Conservation (phyloP, 2,113 vertebrate genomes). For the Jaculus jaculus region DNA sequence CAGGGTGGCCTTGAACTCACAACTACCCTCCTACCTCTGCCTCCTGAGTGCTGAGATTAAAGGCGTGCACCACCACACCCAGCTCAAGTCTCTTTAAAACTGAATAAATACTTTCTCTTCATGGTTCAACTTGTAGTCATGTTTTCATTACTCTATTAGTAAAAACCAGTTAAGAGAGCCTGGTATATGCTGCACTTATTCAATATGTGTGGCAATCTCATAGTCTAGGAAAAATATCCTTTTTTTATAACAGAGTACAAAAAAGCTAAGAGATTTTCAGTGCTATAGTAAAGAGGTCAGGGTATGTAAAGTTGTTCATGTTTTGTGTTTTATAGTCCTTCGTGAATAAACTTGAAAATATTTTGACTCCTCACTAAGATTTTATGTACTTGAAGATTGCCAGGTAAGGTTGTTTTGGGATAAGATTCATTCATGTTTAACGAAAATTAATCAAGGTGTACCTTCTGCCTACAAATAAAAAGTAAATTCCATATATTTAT, state of each 20-base stretch:
- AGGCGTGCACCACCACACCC: too few relatives aligned
- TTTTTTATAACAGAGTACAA: not conserved
- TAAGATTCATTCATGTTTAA: not conserved
- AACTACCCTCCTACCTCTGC: too few relatives aligned
- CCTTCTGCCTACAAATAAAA: not conserved
- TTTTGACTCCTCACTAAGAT: not conserved
- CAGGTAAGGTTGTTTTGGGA: not conserved
- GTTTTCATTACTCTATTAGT: too few relatives aligned
- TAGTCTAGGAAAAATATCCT: not conserved
- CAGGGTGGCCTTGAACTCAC: too few relatives aligned
- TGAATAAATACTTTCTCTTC: not conserved
- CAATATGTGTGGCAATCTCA: not conserved
- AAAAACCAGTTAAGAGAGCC: not conserved
- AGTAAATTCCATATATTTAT: not conserved
- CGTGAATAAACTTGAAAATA: not conserved
- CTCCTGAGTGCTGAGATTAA: too few relatives aligned
- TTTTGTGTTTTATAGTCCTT: not conserved
- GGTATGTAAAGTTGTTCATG: not conserved
- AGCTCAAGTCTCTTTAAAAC: not conserved
- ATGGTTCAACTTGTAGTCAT: not conserved
- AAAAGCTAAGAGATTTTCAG: not conserved
- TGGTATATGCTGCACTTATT: not conserved
- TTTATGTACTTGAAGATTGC: not conserved
- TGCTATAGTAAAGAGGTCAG: not conserved
- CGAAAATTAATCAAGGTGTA: not conserved